phyloP scores from a whole-genome alignment of 2,888 invertebrate species.

The Pollenia labialis region DNA sequence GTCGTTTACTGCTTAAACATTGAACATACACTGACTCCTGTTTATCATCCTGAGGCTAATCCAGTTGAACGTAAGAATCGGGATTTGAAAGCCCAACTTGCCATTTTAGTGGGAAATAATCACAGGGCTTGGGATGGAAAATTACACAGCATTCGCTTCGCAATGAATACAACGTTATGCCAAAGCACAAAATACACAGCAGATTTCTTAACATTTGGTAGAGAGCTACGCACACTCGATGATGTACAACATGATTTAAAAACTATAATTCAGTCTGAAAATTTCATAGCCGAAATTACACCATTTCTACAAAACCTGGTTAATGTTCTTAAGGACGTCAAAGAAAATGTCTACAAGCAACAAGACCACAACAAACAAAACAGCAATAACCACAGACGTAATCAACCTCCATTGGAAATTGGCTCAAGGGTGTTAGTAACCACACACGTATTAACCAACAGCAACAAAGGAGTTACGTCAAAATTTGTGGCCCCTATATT shows the following conservation, averaged over 20 bases:
- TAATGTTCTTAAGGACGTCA: constrained; percentile 33
- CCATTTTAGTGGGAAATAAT: too few relatives aligned
- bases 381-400: background rate
- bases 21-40: too few relatives aligned
- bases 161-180: constrained; percentile 79
- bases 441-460: background rate
- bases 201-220: constrained; percentile 77
- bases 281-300: constrained; percentile 52
- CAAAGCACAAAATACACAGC: constrained; percentile 77
- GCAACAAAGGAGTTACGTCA: background rate
- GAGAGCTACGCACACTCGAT: constrained; percentile 78
- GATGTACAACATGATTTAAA: constrained; percentile 76
- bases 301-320: constrained; percentile 30
- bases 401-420: constrained; percentile 11
- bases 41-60: too few relatives aligned
- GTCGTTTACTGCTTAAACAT: too few relatives aligned
- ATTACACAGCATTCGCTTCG: constrained; percentile 78
- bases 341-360: constrained; percentile 30
- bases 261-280: constrained; percentile 74
- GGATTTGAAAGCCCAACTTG: too few relatives aligned
- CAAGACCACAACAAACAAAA: constrained; percentile 18
- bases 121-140: too few relatives aligned
- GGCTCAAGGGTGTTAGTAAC: background rate
- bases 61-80: too few relatives aligned
- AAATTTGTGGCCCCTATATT: background rate